These are phyloP conservation scores for Muscina levida DNA, from an alignment of 2,888 invertebrate genomes.

Conservation along the genomic window DNA sequence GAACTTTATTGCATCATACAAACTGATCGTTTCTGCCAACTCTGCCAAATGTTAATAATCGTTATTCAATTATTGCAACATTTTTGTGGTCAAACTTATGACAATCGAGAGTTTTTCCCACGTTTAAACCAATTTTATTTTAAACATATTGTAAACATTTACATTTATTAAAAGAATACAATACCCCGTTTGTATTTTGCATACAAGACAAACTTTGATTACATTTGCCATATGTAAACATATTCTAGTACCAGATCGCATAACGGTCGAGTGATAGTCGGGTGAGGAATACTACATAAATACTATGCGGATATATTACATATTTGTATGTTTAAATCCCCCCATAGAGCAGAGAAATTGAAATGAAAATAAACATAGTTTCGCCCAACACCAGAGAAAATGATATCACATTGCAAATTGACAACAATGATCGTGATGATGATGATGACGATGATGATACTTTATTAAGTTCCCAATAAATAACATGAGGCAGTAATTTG, in stretches of 20 bases:
- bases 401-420: conserved; percentile 63
- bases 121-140: too few relatives aligned
- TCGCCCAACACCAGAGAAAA: conserved; percentile 46
- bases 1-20: too few relatives aligned
- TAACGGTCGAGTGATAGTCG: not conserved
- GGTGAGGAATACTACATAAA: conserved; percentile 37
- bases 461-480: conserved; percentile 47
- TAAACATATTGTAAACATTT: conserved; percentile 30
- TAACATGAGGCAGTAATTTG: conserved; percentile 37
- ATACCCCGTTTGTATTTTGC: not conserved
- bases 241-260: not conserved
- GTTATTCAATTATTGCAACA: not conserved
- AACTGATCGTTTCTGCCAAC: too few relatives aligned
- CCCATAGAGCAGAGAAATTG: conserved; percentile 42
- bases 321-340: conserved; percentile 53
- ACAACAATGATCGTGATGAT: conserved; percentile 39
- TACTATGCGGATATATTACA: conserved; percentile 31
- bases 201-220: not conserved
- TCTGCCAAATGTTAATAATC: too few relatives aligned
- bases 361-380: conserved; percentile 53
- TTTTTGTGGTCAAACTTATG: too few relatives aligned
- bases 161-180: not conserved
- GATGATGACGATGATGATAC: conserved; percentile 39
- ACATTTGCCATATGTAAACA: conserved; percentile 1
- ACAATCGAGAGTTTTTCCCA: too few relatives aligned